These are phyloP conservation scores for Stegostoma tigrinum DNA, from an alignment of 2,113 vertebrate genomes.

Conservation along the genomic window DNA sequence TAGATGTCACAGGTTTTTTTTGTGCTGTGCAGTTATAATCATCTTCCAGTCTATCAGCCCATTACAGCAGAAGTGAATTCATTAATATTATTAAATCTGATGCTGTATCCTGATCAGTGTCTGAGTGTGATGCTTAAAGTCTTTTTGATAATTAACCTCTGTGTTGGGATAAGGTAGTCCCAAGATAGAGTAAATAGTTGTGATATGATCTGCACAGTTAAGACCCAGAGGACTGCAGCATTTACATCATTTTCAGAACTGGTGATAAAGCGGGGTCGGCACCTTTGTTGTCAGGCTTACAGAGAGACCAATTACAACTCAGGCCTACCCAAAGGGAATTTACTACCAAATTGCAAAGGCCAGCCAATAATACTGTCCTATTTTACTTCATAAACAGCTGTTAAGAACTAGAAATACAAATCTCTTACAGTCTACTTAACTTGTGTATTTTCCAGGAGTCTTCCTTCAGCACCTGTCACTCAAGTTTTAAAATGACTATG, in stretches of 20 bases:
- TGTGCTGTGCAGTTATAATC: background rate
- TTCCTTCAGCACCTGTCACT: background rate
- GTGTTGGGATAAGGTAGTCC: background rate
- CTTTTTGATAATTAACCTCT: constrained; percentile 36
- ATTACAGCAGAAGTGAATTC: constrained; percentile 14
- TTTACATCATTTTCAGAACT: background rate
- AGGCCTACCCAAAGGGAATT: constrained; percentile 7
- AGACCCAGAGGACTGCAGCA: background rate
- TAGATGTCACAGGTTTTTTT: background rate
- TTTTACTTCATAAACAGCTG: background rate
- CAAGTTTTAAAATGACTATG: background rate
- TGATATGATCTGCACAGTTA: constrained; percentile 14
- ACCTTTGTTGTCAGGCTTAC: background rate
- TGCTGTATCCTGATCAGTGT: constrained; percentile 16
- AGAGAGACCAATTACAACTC: constrained; percentile 28
- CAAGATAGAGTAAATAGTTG: background rate
- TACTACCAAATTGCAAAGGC: constrained; percentile 20
- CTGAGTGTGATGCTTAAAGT: constrained; percentile 26
- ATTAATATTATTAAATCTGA: constrained; percentile 18
- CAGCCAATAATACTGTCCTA: background rate
- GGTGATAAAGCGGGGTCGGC: background rate
- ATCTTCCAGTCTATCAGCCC: constrained; percentile 16
- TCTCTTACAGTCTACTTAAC: background rate
- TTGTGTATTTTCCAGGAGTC: background rate
- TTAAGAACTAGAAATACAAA: constrained; percentile 11